Percentiles rank a stretch among this genome's conserved stretches.
Evolutionary conservation across 2,888 invertebrate species (phyloP).

Genomic region (Chouioia cunea): DNA sequence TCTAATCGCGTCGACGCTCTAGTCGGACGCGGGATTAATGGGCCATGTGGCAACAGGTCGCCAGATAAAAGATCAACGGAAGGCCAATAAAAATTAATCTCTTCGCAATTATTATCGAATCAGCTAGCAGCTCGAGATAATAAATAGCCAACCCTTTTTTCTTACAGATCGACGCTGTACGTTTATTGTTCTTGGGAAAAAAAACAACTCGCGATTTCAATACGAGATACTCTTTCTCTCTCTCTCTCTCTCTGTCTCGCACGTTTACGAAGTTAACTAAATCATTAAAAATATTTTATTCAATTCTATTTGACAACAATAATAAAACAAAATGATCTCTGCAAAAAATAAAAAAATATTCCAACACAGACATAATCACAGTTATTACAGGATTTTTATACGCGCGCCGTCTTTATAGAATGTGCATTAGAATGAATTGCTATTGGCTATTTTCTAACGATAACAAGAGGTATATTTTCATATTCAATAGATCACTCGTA

Average conservation of each 20-base stretch:
- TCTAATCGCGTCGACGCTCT: conserved; percentile 7
- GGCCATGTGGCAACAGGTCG: conserved; percentile 32
- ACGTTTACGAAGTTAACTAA: too few species aligned
- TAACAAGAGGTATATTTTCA: too few species aligned
- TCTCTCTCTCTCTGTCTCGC: too few species aligned
- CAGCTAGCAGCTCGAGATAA: background rate
- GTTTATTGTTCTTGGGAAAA: conserved; percentile 29
- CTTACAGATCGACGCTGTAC: background rate
- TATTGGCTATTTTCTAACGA: too few species aligned
- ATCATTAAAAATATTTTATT: too few species aligned
- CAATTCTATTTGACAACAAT: too few species aligned
- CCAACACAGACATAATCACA: background rate
- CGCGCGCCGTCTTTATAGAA: too few species aligned
- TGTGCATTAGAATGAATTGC: too few species aligned
- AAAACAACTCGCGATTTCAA: background rate
- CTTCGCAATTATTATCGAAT: conserved; percentile 22
- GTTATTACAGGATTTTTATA: too few species aligned
- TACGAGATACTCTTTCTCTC: background rate
- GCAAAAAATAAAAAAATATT: conserved; percentile 6
- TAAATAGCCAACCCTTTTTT: conserved; percentile 4
- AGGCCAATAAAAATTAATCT: conserved; percentile 36
- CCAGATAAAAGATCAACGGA: conserved; percentile 26
- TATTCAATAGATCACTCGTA: too few species aligned
- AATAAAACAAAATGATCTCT: background rate
- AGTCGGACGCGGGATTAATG: conserved; percentile 10